Conservation (phyloP, 2,113 vertebrate species). For the Rhizomys pruinosus region DNA sequence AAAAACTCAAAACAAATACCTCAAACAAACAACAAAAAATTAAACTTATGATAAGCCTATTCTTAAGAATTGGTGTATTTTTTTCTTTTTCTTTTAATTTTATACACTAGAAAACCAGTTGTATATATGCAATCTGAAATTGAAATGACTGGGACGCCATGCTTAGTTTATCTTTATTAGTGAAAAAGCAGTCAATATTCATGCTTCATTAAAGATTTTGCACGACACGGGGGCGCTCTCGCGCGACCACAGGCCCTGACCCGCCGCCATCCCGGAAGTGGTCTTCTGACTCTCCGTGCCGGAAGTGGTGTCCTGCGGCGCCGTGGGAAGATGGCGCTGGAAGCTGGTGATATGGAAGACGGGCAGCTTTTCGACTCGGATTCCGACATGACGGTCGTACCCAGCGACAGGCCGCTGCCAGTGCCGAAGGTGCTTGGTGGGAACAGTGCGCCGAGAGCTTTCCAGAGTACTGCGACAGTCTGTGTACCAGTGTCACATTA, state of each 20-base stretch:
- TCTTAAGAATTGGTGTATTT: not conserved
- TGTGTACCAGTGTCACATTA: too few species aligned
- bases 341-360: conserved; percentile 89
- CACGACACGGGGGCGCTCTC: not conserved
- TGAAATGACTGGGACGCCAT: not conserved
- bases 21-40: too few species aligned
- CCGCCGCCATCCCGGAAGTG: not conserved
- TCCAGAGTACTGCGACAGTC: too few species aligned
- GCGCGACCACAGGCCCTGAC: accelerated
- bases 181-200: not conserved
- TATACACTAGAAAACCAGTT: not conserved
- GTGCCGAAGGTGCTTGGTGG: too few species aligned
- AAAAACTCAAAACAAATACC: too few species aligned
- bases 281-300: not conserved
- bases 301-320: conserved; percentile 55
- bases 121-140: not conserved
- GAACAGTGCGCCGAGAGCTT: too few species aligned
- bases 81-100: not conserved
- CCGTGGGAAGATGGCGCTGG: conserved; percentile 86
- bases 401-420: conserved; percentile 75
- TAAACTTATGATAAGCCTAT: not conserved
- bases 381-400: conserved; percentile 87
- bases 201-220: not conserved
- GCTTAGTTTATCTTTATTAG: not conserved
- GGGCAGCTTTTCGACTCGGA: conserved; percentile 94